Evolutionary conservation across 2,113 vertebrate genomes (phyloP), one percentile per base, ranked within the genome.

Genomic region (Callospermophilus lateralis): DNA sequence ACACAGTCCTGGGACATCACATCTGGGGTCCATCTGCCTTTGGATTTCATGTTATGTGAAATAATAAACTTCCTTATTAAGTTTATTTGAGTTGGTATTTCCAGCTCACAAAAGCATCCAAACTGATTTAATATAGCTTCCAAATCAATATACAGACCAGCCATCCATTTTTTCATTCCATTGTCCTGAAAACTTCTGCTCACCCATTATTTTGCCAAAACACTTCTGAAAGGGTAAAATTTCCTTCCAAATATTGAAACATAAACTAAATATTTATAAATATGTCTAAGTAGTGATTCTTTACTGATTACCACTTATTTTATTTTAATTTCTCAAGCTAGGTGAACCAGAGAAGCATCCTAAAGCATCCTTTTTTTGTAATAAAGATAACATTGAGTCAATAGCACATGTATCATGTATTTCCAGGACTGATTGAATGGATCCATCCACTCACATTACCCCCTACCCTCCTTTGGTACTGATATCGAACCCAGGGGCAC

Each of bases 21-120:
- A 65, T 45, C 73, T 88, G 87, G 81, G 84, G 10, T 51, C 22
- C 61, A 86, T 26, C 67, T 95, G 90, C 48, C 67, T 90, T 88
- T 92, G 67, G 34, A 28, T 89, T 87, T 96, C 70, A 73, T 88
- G 77, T 72, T 77, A 65, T 42, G 22, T 90, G 80, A 94, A 84
- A 84, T 70, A 76, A 93, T 76, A 92, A 24, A 67, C 78, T 85
- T 85, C 87, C 30, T 95, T 93, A 61, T 95, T 67, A 84, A 96
- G 37, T 93, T 22, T 26, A 55, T 88, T 74, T 84, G 32, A 88
- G 45, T 72, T 95, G 84, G 22, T 79, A 39, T 96, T 80, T 37
- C 74, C 30, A 76, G 84, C 37, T 88, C 39, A 77, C 88, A 15
- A 73, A 77, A 79, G 39, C 13, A 90, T 79, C 79, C 45, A 72